Conservation (phyloP, 2,113 vertebrate species). For the Pomatostomus ruficeps region DNA sequence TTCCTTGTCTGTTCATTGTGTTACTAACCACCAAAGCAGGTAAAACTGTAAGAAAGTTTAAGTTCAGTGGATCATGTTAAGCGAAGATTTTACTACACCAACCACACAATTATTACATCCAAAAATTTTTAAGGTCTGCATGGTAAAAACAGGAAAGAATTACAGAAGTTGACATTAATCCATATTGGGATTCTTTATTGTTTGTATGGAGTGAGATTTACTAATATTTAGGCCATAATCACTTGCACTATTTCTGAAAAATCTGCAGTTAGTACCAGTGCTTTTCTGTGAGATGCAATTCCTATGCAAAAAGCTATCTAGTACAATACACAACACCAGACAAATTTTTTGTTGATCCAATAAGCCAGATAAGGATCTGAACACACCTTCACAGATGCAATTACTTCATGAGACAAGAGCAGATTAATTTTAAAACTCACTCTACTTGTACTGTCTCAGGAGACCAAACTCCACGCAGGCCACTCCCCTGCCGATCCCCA, state of each 20-base stretch:
- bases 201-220: fast-evolving
- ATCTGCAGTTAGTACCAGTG: not conserved
- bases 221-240: not conserved
- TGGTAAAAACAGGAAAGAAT: not conserved
- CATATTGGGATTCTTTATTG: not conserved
- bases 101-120: not conserved
- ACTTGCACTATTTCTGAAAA: not conserved
- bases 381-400: not conserved
- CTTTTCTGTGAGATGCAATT: not conserved
- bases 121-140: not conserved
- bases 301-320: not conserved
- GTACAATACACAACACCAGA: not conserved
- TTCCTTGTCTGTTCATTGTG: not conserved
- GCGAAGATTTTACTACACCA: not conserved
- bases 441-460: not conserved
- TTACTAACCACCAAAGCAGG: not conserved
- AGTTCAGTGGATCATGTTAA: not conserved
- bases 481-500: not conserved
- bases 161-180: not conserved
- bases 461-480: not conserved
- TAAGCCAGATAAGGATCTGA: not conserved
- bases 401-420: not conserved
- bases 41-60: not conserved
- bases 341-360: not conserved
- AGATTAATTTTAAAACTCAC: not conserved